Conservation (phyloP, 1,140 invertebrate species). For the Drosophila dunni region DNA sequence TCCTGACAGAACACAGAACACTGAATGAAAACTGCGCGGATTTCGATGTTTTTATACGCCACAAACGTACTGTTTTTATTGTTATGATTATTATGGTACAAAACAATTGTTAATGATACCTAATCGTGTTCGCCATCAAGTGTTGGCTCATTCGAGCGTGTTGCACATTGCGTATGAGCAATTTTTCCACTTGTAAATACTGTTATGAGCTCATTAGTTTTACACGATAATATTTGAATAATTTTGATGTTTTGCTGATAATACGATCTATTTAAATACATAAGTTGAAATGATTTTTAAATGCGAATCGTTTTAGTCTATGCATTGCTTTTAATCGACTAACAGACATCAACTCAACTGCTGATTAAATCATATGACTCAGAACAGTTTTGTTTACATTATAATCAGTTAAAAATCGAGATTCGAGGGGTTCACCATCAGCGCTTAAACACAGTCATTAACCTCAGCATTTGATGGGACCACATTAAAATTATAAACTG, state of each 20-base stretch:
- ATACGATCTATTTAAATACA: constrained; percentile 8
- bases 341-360: not conserved
- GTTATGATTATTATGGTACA: constrained; percentile 31
- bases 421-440: constrained; percentile 56
- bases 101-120: constrained; percentile 66
- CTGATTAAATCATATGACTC: constrained; percentile 29
- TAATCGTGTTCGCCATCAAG: constrained; percentile 63
- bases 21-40: constrained; percentile 45
- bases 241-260: not conserved
- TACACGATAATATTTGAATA: constrained; percentile 17
- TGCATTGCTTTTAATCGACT: too few relatives aligned
- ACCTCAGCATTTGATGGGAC: constrained; percentile 62
- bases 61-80: constrained; percentile 34
- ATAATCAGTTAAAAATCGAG: constrained; percentile 20
- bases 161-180: constrained; percentile 61
- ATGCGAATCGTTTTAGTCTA: not conserved
- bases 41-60: constrained; percentile 60
- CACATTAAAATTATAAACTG: constrained; percentile 42
- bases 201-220: constrained; percentile 36
- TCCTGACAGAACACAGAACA: constrained; percentile 32
- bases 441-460: constrained; percentile 69
- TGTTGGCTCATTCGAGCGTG: constrained; percentile 66
- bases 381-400: constrained; percentile 36
- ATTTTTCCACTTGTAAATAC: constrained; percentile 62
- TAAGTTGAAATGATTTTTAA: constrained; percentile 9